Evolutionary conservation across 92 coral and sea anemone genomes (phyloP), one percentile per base, ranked within the genome.

Genomic region (Scolanthus callimorphus): DNA sequence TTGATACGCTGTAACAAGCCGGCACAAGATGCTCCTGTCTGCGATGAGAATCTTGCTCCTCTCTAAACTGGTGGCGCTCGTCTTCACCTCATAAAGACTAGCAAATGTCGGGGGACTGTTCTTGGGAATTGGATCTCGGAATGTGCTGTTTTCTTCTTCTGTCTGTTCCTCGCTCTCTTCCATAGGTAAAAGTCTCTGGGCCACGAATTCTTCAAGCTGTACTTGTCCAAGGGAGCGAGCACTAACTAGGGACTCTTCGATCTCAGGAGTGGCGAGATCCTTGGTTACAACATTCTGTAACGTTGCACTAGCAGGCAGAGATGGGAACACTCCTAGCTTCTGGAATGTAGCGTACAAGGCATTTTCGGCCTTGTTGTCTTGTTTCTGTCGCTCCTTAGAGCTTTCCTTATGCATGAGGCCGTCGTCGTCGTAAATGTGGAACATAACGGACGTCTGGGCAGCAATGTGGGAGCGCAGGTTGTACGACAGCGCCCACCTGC

Each of bases 261-360:
- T n/a, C n/a, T n/a, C n/a, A n/a, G n/a, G n/a, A n/a, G n/a, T n/a
- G n/a, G 57, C 90, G 1, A 83, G 78, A 64, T 83, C 77, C 44
- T 83, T 77, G 2, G 81, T 83, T n/a, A 81, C 85, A 61, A 77
- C 72, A 59, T 65, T 83, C n/a, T n/a, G 62, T 29, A 83, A 84
- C 55, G 77, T 59, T 15, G 65, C 38, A 39, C 71, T 84, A 61
- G 70, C 80, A 25, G 51, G 54, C 27, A 44, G 25, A 23, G 76
- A 37, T 17, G 63, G 71, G 49, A 83, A 83, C 19, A 77, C 76
- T 21, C 65, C 57, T 28, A 24, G 65, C 71, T 64, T 55, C 59
- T 55, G 53, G 46, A 73, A 28, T 45, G 37, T 45, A 27, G 85
- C 49, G 49, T 31, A 44, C 62, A 83, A 55, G 54, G 51, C 54